These are phyloP conservation scores for Leptobrachium ailaonicum DNA, from an alignment of 2,113 vertebrate species.

Conservation along the genomic window DNA sequence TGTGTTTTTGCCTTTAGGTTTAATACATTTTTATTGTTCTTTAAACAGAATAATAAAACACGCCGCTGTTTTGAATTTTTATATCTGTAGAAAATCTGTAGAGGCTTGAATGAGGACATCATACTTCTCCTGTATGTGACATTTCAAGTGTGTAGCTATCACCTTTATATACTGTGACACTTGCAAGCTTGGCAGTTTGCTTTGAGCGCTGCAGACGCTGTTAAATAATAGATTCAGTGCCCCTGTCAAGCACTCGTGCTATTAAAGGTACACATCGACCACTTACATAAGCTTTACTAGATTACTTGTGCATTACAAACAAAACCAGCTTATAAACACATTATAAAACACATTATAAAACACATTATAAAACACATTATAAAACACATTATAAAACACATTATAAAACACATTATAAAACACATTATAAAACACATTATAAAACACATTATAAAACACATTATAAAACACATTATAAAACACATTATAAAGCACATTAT, in stretches of 20 bases:
- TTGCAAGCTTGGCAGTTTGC: conserved; percentile 25
- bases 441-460: no score
- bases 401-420: no score
- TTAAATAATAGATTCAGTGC: conserved; percentile 33
- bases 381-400: no score
- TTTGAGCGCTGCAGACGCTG: conserved; percentile 22
- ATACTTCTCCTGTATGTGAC: not conserved
- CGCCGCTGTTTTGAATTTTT: not conserved
- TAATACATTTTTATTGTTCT: conserved; percentile 20
- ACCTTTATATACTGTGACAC: conserved; percentile 27
- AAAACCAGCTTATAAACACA: no score
- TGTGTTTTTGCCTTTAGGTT: not conserved
- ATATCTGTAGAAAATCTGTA: not conserved
- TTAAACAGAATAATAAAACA: conserved; percentile 21
- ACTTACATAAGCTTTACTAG: no score
- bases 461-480: no score
- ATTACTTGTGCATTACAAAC: no score
- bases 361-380: no score
- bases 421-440: no score
- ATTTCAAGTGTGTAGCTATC: conserved; percentile 12
- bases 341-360: no score
- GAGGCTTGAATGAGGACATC: not conserved
- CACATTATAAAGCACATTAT: no score
- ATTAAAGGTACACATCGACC: no score
- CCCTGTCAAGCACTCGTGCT: not conserved